Evolutionary conservation across 2,113 vertebrate species (phyloP).

Genomic region (Xiphias gladius): DNA sequence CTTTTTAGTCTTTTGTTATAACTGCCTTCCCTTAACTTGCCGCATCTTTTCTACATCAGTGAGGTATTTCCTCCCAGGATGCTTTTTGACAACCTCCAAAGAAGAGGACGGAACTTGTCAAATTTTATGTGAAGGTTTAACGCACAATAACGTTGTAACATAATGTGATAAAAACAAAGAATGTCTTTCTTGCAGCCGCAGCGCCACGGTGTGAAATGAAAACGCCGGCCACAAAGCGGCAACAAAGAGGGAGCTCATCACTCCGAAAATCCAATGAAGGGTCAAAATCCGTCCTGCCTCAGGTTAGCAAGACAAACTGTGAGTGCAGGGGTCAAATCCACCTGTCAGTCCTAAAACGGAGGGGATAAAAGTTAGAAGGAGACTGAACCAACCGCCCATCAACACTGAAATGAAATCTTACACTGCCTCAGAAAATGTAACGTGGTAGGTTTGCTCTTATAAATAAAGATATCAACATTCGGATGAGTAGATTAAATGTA

Average conservation of each 20-base stretch:
- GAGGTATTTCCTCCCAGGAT: background rate
- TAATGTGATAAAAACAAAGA: slow-evolving; percentile 1
- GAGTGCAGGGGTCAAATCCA: slow-evolving; percentile 44
- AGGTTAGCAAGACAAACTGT: background rate
- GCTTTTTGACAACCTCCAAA: background rate
- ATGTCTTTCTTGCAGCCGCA: slow-evolving; percentile 2
- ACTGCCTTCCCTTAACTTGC: background rate
- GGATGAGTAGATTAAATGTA: no score
- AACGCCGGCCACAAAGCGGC: background rate
- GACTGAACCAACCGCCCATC: background rate
- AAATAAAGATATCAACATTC: background rate
- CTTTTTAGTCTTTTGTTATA: background rate
- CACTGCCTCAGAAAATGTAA: background rate
- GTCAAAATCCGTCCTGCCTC: background rate
- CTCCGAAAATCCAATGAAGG: slow-evolving; percentile 13
- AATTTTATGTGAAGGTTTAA: background rate
- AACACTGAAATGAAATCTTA: no score
- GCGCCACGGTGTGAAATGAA: background rate
- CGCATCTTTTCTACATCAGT: background rate
- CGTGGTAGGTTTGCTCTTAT: background rate
- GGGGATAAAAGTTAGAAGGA: background rate
- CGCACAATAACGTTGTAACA: background rate
- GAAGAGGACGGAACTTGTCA: background rate
- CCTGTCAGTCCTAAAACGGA: slow-evolving; percentile 32
- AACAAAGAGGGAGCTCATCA: slow-evolving; percentile 8